Conservation (phyloP, 35 echinoderm and acorn worm genomes). For the Nesometra sesokonis region DNA sequence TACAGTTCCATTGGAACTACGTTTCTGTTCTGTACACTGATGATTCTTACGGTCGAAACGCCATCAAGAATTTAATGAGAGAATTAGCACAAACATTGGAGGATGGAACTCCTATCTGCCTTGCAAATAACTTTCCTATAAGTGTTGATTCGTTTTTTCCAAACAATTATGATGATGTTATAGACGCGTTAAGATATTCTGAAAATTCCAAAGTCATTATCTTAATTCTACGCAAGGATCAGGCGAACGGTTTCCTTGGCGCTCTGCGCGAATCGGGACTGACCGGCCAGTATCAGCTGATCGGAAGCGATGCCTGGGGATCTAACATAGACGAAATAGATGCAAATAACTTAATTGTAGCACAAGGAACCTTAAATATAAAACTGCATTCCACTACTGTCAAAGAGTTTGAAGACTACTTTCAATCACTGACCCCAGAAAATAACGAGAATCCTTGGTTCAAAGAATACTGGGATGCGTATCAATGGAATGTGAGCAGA, state of each 20-base stretch:
- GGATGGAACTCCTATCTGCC: neutral
- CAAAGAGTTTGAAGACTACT: conserved; percentile 34
- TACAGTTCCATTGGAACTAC: conserved; percentile 26
- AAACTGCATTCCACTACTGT: conserved; percentile 19
- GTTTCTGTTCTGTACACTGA: conserved; percentile 4
- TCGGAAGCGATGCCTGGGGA: conserved; percentile 67
- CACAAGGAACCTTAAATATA: conserved; percentile 36
- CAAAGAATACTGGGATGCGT: neutral
- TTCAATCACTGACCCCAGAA: neutral
- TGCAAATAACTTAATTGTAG: neutral
- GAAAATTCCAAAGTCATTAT: neutral
- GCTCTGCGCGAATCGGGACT: neutral
- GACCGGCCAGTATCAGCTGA: conserved; percentile 22
- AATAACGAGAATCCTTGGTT: conserved; percentile 39
- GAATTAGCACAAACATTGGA: neutral
- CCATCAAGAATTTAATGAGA: conserved; percentile 1
- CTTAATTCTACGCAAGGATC: conserved; percentile 15
- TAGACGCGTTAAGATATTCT: neutral
- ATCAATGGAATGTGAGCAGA: neutral
- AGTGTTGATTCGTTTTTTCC: conserved; percentile 6
- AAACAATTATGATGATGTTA: neutral
- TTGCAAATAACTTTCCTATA: conserved; percentile 8
- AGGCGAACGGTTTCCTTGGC: conserved; percentile 26
- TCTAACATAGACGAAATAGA: conserved; percentile 45
- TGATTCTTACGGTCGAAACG: conserved; percentile 28